Evolutionary conservation across 92 coral and sea anemone genomes (phyloP), one percentile per base, ranked within the genome.

Genomic region (Zoanthus sansibaricus): DNA sequence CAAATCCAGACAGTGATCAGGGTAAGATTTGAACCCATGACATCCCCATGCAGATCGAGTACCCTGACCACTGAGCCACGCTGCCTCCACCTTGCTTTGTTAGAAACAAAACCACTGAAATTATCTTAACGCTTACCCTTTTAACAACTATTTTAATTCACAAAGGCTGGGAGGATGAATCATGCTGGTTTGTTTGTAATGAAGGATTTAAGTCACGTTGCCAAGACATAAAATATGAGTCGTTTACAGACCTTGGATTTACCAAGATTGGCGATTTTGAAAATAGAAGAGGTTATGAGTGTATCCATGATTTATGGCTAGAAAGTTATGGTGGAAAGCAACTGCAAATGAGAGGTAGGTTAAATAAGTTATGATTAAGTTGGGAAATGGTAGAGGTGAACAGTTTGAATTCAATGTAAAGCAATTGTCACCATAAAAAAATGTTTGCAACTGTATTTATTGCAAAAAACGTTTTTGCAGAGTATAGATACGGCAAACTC

Each of bases 171-270:
- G 98, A 93, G 62, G 99, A 97, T 30, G 93, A 89, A 6, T 84
- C 94, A 37, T 94, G 92, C 80, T 97, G 99, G 99, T 95, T 95
- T 83, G 93, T 97, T n/a, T 95, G 94, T 47, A 92, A 84, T 17
- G 86, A 83, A 71, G 97, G 97, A 69, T 95, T 97, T 85, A 92
- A 95, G 77, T 87, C 90, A 18, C 90, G 92, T 7, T 95, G 95
- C 32, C 73, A 83, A 17, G 88, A 71, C 80, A 69, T 96, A 21
- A 86, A 71, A 78, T 78, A 92, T 82, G 91, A 90, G 71, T 56
- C 92, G 15, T 48, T 68, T 7, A 86, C 85, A 7, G 87, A 83
- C 14, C 83, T 92, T 54, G 98, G 95, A 8, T 94, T 94, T 90
- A 91, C 56, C 20, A 79, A 32, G 17, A 20, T 79, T 32, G 78